Evolutionary conservation across 2,797 vertebrate genomes (phyloP).

Genomic region (Chromobotia macracanthus): DNA sequence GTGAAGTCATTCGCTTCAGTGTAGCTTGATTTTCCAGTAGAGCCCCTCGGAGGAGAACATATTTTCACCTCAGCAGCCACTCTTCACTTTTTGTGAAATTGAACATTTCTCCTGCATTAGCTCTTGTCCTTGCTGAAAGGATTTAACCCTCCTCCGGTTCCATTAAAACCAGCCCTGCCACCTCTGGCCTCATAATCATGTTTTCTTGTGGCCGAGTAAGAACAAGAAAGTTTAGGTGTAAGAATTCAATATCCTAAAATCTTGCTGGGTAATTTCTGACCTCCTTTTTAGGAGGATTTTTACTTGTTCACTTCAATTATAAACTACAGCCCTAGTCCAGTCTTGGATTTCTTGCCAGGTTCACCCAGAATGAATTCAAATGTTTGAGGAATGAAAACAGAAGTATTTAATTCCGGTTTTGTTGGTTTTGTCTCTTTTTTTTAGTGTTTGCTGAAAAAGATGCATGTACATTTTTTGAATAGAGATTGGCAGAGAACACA

Average conservation of each 20-base stretch:
- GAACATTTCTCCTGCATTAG: conserved; percentile 61
- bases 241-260: conserved; percentile 70
- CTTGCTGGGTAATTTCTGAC: conserved; percentile 65
- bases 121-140: conserved; percentile 50
- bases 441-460: conserved; percentile 45
- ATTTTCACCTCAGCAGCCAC: conserved; percentile 59
- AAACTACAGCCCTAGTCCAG: conserved; percentile 69
- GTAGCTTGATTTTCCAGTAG: conserved; percentile 19
- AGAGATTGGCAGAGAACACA: conserved; percentile 30
- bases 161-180: conserved; percentile 68
- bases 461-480: conserved; percentile 47
- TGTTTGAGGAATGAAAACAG: conserved; percentile 42
- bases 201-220: conserved; percentile 55
- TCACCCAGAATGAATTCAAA: conserved; percentile 63
- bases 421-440: conserved; percentile 38
- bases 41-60: conserved; percentile 53
- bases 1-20: conserved; percentile 32
- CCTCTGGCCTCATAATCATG: conserved; percentile 60
- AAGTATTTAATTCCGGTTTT: conserved; percentile 35
- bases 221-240: conserved; percentile 62
- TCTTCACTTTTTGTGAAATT: conserved; percentile 61
- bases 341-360: conserved; percentile 63
- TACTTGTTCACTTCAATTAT: conserved; percentile 72
- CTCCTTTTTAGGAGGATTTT: conserved; percentile 67
- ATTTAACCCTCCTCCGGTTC: conserved; percentile 64